Percentiles rank a stretch among this genome's conserved stretches.
Evolutionary conservation across 1,140 invertebrate species (phyloP).

Genomic region (Nasonia longicornis): DNA sequence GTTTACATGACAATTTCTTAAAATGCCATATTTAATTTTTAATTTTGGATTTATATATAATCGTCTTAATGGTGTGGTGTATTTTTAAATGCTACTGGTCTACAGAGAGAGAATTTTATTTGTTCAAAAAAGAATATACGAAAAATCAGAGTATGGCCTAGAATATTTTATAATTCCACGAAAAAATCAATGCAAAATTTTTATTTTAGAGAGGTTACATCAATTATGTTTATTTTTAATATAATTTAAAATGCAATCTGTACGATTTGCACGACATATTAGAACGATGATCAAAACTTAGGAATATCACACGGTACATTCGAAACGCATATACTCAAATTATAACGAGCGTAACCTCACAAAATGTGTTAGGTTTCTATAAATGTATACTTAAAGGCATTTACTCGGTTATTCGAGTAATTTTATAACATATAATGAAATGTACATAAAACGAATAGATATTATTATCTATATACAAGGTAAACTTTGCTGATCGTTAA

Average conservation of each 20-base stretch:
- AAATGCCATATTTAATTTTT: not conserved
- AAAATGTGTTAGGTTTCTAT: slow-evolving; percentile 7
- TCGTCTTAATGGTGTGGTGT: not conserved
- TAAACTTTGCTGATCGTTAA: slow-evolving; percentile 26
- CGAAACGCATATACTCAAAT: slow-evolving; percentile 10
- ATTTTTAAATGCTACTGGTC: not conserved
- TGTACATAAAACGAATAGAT: slow-evolving; percentile 45
- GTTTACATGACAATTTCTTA: not conserved
- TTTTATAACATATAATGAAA: slow-evolving; percentile 26
- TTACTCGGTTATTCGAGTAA: slow-evolving; percentile 5
- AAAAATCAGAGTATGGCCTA: slow-evolving; percentile 18
- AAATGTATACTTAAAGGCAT: slow-evolving; percentile 10
- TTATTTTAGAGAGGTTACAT: not conserved
- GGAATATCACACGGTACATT: slow-evolving; percentile 6
- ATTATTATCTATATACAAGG: not conserved
- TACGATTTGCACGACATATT: not conserved
- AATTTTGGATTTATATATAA: not conserved
- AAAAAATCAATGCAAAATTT: not conserved
- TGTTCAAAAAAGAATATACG: not conserved
- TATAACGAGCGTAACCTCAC: slow-evolving; percentile 21
- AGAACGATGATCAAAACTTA: slow-evolving; percentile 11
- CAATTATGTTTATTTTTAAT: not conserved
- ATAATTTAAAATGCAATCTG: not conserved
- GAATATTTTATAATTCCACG: slow-evolving; percentile 15
- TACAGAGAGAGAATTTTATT: not conserved